Evolutionary conservation across 2,113 vertebrate species (phyloP).

Genomic region (Onychostoma macrolepis): DNA sequence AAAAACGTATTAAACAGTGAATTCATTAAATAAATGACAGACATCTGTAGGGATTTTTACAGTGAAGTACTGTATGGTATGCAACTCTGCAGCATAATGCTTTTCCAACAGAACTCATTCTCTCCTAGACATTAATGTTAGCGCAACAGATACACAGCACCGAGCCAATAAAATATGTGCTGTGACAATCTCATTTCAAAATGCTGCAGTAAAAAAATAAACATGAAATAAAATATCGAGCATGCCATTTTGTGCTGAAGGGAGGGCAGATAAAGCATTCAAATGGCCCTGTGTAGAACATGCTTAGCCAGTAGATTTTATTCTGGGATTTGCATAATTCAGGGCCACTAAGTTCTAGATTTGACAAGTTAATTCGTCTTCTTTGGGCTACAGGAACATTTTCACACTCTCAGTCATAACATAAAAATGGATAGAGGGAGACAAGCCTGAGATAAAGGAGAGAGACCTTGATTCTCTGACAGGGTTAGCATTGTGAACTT

Average conservation of each 20-base stretch:
- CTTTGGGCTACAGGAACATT: slow-evolving; percentile 5
- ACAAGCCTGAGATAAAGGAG: background rate
- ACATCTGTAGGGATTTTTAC: background rate
- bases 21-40: background rate
- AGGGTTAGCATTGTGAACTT: slow-evolving; percentile 8
- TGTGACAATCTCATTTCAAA: slow-evolving; percentile 60
- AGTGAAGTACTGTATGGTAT: background rate
- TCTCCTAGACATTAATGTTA: slow-evolving; percentile 28
- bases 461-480: background rate
- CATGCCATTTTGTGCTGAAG: slow-evolving; percentile 34
- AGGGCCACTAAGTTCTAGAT: slow-evolving; percentile 30
- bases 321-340: slow-evolving; percentile 65
- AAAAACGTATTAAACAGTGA: background rate
- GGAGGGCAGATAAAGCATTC: slow-evolving; percentile 50
- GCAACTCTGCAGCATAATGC: background rate
- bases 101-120: background rate
- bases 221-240: slow-evolving; percentile 2
- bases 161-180: slow-evolving; percentile 25
- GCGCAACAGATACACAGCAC: slow-evolving; percentile 17
- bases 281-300: slow-evolving; percentile 57
- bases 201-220: slow-evolving; percentile 28
- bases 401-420: background rate
- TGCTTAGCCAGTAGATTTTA: slow-evolving; percentile 56
- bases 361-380: slow-evolving; percentile 56
- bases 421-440: background rate